Conservation (phyloP, 2,113 vertebrate species). For the Beaufortia kweichowensis region DNA sequence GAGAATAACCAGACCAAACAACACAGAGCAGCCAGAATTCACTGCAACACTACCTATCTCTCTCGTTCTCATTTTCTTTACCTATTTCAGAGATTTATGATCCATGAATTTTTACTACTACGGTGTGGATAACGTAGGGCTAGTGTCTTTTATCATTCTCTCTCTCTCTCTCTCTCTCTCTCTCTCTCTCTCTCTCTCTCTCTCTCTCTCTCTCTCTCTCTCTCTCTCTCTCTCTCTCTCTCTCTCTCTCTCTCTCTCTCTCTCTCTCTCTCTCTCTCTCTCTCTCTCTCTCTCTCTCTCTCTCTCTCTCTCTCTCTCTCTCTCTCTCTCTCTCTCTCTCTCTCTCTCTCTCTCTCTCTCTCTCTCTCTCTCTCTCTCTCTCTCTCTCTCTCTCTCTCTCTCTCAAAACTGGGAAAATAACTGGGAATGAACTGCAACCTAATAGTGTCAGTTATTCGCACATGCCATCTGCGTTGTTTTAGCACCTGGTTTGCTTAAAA, state of each 20-base stretch:
- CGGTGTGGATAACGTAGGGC: constrained; percentile 30
- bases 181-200: no score
- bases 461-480: background rate
- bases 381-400: background rate
- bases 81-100: constrained; percentile 52
- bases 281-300: no score
- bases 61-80: constrained; percentile 28
- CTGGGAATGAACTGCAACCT: background rate
- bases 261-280: no score
- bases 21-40: constrained; percentile 29
- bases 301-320: no score
- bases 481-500: no score
- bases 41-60: background rate
- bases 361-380: no score
- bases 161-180: no score
- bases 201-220: background rate
- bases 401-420: no score
- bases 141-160: background rate
- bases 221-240: no score
- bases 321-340: background rate
- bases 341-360: no score
- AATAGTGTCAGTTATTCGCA: background rate
- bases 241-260: background rate
- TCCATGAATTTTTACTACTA: constrained; percentile 36
- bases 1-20: constrained; percentile 40